Evolutionary conservation across 2,113 vertebrate species (phyloP).

Genomic region (Sinocyclocheilus grahami): DNA sequence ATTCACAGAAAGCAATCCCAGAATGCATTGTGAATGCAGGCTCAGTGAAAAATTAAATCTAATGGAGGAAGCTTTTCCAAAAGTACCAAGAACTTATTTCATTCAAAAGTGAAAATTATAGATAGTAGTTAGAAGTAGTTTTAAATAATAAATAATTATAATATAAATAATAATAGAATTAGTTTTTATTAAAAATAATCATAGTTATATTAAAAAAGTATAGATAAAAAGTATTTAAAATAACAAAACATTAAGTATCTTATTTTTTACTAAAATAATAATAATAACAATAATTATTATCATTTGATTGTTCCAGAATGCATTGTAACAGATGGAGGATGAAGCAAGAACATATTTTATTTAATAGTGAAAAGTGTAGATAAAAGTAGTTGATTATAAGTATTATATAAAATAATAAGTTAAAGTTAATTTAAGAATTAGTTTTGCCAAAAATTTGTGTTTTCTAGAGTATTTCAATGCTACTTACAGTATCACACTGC

Average conservation of each 20-base stretch:
- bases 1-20: too few species aligned
- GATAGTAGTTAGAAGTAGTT: background rate
- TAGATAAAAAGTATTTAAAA: background rate
- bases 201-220: too few species aligned
- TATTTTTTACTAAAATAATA: too few species aligned
- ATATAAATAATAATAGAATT: background rate
- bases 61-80: too few species aligned
- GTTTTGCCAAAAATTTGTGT: background rate
- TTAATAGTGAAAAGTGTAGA: background rate
- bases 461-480: background rate
- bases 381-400: background rate
- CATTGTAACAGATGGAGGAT: background rate
- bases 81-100: background rate
- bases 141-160: background rate
- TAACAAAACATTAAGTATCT: background rate
- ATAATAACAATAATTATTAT: too few species aligned
- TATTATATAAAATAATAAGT: background rate
- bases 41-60: background rate
- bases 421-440: too few species aligned
- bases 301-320: background rate
- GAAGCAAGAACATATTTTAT: background rate
- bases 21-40: background rate
- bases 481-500: background rate
- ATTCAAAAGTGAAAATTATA: background rate
- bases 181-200: background rate